Conservation (phyloP, 2,888 invertebrate species). For the Apodemia mormo region DNA sequence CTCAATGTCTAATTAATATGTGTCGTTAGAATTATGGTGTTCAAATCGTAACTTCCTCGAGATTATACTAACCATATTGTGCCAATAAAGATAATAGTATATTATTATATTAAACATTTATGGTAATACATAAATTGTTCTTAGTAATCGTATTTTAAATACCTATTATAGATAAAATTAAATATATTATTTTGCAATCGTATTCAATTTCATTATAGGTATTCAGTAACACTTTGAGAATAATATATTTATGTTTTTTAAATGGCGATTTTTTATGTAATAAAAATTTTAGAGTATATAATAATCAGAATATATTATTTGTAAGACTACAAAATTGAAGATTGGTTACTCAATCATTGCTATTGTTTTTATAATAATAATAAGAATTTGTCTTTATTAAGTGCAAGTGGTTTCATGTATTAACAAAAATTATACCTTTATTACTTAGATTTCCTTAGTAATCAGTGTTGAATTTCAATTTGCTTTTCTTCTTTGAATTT, state of each 20-base stretch:
- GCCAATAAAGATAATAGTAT: no score
- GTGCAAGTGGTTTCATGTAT: not conserved
- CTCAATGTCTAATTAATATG: not conserved
- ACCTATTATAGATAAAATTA: not conserved
- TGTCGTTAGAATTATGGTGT: no score
- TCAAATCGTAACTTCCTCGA: no score
- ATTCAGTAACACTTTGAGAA: not conserved
- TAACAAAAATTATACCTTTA: not conserved
- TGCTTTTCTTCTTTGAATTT: slow-evolving; percentile 1
- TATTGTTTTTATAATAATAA: not conserved
- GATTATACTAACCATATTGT: no score
- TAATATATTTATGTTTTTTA: not conserved
- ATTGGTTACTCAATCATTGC: not conserved
- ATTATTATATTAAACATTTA: no score
- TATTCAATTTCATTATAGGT: not conserved
- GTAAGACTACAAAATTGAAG: not conserved
- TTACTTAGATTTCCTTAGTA: not conserved
- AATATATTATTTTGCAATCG: not conserved
- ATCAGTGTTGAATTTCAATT: slow-evolving; percentile 6
- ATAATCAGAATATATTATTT: not conserved
- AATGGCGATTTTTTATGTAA: not conserved
- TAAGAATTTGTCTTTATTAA: slow-evolving; percentile 1
- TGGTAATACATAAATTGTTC: no score
- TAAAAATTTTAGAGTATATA: not conserved
- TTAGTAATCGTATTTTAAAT: not conserved